Evolutionary conservation across 2,797 vertebrate genomes (phyloP), one percentile per base, ranked within the genome.

Genomic region (Periparus ater): DNA sequence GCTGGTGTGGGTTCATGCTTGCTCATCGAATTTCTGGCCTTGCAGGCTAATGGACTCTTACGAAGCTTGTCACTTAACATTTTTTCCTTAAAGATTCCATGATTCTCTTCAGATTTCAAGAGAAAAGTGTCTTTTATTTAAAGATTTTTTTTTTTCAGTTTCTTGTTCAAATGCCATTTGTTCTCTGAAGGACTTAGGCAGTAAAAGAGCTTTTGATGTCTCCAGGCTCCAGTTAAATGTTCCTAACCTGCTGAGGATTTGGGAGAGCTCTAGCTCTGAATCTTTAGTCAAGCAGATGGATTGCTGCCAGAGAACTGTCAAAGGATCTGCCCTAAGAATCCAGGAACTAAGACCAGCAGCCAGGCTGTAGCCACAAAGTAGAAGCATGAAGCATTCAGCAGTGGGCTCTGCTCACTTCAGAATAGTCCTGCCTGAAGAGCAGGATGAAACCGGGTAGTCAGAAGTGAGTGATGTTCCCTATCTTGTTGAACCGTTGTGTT

Each of bases 81-180:
- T 32, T 45, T 91, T 82, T 76, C 58, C 79, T 23, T 72, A n/a
- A 72, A 73, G 47, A 53, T 66, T 93, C 26, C 19, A 17, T 38
- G 5, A 23, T 55, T 93, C 22, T 84, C 29, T 91, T 57, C 3
- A 2, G 5, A 63, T 91, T 87, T 91, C 55, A 85, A 62, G 8
- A 36, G 19, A 82, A 51, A 72, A 70, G 2, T 66, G 50, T 82
- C 20, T 6, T 79, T 66, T 68, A 48, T 40, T 40, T 85, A 58
- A 89, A 79, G 6, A 57, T 18, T 2, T 9, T 53, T 22, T 63
- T 44, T 29, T 47, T 67, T 25, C 8, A 15, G 9, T 53, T 86
- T 66, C 26, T 78, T 79, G 17, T 22, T 72, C 2, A 7, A n/a
- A n/a, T 3, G 0, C 29, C 10, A 5, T n/a, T 3, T 26, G 3